Conservation (phyloP, 2,797 vertebrate species). For the Coregonus sp. region DNA sequence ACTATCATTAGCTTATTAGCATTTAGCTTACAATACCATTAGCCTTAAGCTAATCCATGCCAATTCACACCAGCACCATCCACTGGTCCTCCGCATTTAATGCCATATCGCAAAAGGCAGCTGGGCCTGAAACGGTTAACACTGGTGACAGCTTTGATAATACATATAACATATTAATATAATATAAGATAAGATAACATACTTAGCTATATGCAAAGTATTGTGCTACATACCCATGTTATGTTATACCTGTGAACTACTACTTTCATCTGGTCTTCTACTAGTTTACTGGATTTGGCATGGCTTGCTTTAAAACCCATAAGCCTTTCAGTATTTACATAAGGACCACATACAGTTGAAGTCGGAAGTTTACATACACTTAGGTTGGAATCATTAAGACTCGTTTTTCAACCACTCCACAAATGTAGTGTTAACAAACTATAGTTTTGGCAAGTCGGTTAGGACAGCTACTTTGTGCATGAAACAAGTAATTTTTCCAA, state of each 20-base stretch:
- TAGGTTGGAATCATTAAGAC: too few relatives aligned
- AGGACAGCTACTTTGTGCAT: too few relatives aligned
- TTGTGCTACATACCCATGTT: background rate
- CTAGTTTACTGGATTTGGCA: slow-evolving; percentile 8
- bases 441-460: too few relatives aligned
- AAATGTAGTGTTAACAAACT: too few relatives aligned
- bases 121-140: background rate
- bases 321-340: background rate
- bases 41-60: slow-evolving; percentile 29
- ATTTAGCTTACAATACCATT: slow-evolving; percentile 1
- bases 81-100: slow-evolving; percentile 14
- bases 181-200: background rate
- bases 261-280: background rate
- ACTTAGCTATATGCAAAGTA: background rate
- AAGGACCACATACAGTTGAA: background rate
- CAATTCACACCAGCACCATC: slow-evolving; percentile 32
- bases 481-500: too few relatives aligned
- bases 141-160: background rate
- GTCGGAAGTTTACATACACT: too few relatives aligned
- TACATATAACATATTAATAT: background rate
- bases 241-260: background rate
- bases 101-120: background rate
- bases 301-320: background rate
- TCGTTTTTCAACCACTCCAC: too few relatives aligned
- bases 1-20: too few relatives aligned